These are phyloP conservation scores for Melipona beecheii DNA, from an alignment of 2,888 invertebrate species.

Conservation along the genomic window DNA sequence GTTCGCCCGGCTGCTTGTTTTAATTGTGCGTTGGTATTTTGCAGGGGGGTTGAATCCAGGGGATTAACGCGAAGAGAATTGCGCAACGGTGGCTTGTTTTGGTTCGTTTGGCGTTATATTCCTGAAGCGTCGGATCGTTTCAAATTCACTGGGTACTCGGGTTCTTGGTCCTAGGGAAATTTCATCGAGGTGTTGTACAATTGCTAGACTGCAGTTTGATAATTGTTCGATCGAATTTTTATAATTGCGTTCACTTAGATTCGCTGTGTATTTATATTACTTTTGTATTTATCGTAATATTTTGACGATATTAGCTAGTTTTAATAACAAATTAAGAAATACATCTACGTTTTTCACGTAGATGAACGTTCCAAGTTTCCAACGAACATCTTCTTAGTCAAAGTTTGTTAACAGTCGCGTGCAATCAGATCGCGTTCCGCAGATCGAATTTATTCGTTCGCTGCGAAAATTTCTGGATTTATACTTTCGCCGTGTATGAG, in stretches of 20 bases:
- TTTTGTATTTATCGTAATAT: too few relatives aligned
- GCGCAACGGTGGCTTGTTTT: not conserved
- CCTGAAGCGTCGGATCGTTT: not conserved
- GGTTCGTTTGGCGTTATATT: not conserved
- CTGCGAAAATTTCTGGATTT: slow-evolving; percentile 19
- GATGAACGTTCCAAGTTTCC: not conserved
- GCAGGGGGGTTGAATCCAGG: not conserved
- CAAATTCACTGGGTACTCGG: not conserved
- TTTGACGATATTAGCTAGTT: too few relatives aligned
- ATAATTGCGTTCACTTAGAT: too few relatives aligned
- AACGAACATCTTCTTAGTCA: not conserved
- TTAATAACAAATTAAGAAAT: too few relatives aligned
- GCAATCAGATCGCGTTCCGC: not conserved
- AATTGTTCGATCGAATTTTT: too few relatives aligned
- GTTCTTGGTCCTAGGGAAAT: not conserved
- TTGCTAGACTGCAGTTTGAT: too few relatives aligned
- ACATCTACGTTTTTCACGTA: too few relatives aligned
- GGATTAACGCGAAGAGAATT: not conserved
- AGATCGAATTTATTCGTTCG: slow-evolving; percentile 13
- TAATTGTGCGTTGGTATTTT: not conserved
- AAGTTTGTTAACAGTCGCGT: not conserved
- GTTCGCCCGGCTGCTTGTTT: not conserved
- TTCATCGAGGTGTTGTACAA: not conserved
- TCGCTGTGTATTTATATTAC: too few relatives aligned
- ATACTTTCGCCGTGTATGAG: slow-evolving; percentile 29